A percentile compares a stretch with the other conserved stretches of the same genome.
These are phyloP conservation scores for Trissolcus basalis DNA, from an alignment of 1,140 invertebrate species.

Conservation along the genomic window DNA sequence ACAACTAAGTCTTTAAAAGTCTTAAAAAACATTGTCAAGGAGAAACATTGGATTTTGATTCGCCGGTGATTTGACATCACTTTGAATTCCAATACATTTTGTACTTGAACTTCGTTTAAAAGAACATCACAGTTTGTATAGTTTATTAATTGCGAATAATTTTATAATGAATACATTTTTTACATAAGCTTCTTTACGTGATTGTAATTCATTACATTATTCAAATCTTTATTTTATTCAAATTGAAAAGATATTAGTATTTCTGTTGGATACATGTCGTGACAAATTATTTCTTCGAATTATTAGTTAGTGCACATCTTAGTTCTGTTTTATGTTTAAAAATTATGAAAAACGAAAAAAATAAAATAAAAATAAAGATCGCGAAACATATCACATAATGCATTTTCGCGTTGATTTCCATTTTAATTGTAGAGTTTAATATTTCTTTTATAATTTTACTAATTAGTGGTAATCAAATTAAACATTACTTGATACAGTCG, in stretches of 20 bases:
- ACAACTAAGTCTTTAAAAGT: constrained; percentile 3
- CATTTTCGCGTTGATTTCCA: constrained; percentile 4
- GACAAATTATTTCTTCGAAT: not conserved
- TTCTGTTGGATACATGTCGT: not conserved
- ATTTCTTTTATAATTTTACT: constrained; percentile 20
- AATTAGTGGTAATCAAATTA: constrained; percentile 16
- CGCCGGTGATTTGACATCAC: constrained; percentile 2
- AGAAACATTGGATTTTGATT: constrained; percentile 35
- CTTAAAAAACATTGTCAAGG: constrained; percentile 1
- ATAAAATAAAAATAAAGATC: too few relatives aligned
- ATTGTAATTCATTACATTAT: constrained; percentile 36
- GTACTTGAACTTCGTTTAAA: constrained; percentile 37
- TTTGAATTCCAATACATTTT: constrained; percentile 15
- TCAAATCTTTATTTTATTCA: constrained; percentile 10
- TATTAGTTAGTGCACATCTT: not conserved
- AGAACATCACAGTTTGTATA: constrained; percentile 22
- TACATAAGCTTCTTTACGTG: constrained; percentile 35
- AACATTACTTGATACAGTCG: constrained; percentile 47
- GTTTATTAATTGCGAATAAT: constrained; percentile 32
- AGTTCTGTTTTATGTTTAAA: not conserved
- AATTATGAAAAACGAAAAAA: not conserved
- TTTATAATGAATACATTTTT: constrained; percentile 55
- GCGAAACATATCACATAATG: constrained; percentile 34
- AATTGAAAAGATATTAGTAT: not conserved
- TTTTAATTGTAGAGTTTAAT: constrained; percentile 1